Conservation (phyloP, 2,797 vertebrate species). For the Lepidocolaptes lacrymiger region DNA sequence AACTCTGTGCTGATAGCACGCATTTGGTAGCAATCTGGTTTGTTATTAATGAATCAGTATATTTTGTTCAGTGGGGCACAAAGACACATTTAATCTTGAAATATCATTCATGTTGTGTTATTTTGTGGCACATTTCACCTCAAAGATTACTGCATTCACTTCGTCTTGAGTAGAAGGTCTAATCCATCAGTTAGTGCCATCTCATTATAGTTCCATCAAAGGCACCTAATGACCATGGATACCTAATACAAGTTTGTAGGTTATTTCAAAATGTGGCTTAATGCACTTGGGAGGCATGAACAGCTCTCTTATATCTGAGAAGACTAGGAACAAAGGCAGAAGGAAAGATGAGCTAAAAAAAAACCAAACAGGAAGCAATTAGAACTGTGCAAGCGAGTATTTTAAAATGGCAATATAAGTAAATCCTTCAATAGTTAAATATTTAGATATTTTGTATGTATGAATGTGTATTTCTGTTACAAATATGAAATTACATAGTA, state of each 20-base stretch:
- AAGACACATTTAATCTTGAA: slow-evolving; percentile 15
- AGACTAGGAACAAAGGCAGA: neutral
- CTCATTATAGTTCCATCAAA: slow-evolving; percentile 21
- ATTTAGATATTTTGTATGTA: neutral
- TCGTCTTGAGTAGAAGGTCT: neutral
- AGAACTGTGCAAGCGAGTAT: neutral
- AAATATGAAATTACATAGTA: neutral
- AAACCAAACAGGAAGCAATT: neutral
- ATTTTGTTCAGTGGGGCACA: neutral
- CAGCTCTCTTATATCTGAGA: neutral
- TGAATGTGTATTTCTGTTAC: neutral
- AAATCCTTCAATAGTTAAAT: neutral
- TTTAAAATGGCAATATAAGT: neutral
- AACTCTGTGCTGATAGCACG: neutral
- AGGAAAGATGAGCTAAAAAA: neutral
- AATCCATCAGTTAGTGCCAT: slow-evolving; percentile 19
- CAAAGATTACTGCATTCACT: slow-evolving; percentile 5
- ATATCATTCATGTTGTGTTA: neutral
- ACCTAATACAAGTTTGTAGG: neutral
- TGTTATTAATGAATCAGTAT: slow-evolving; percentile 22
- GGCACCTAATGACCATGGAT: neutral
- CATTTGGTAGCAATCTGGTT: slow-evolving; percentile 5
- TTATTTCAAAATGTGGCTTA: neutral
- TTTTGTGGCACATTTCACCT: slow-evolving; percentile 19
- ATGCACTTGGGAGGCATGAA: neutral